Evolutionary conservation across 30 jellyfish, hydroid and myxozoan genomes (phyloP).

Genomic region (Hydra vulgaris): DNA sequence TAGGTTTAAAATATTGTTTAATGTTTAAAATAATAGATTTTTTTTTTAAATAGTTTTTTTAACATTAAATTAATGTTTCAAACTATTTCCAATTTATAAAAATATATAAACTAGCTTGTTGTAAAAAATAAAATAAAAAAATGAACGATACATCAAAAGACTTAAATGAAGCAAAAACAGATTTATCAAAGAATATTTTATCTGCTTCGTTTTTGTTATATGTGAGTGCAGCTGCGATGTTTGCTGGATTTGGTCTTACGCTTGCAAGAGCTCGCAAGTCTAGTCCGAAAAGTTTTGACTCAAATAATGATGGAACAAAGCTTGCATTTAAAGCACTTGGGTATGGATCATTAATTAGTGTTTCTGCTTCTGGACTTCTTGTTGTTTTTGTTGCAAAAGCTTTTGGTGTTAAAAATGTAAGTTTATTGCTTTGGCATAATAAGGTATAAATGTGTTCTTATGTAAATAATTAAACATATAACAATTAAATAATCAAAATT

Average conservation of each 20-base stretch:
- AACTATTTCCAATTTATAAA: no score
- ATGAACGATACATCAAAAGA: background rate
- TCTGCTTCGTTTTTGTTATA: constrained; percentile 40
- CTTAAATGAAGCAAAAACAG: background rate
- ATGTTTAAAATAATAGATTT: no score
- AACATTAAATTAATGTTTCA: no score
- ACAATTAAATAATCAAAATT: no score
- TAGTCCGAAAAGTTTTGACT: constrained; percentile 44
- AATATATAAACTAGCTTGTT: background rate
- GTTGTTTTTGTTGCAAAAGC: constrained; percentile 34
- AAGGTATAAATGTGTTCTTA: background rate
- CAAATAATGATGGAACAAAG: constrained; percentile 47
- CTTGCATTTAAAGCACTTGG: constrained; percentile 91
- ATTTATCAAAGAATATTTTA: constrained; percentile 7
- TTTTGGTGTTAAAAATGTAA: constrained; percentile 51
- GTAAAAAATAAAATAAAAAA: no score
- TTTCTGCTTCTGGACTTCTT: constrained; percentile 70
- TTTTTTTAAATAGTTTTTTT: no score
- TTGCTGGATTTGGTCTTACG: constrained; percentile 79
- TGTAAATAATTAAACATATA: no score
- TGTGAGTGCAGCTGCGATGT: constrained; percentile 34
- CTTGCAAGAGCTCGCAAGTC: constrained; percentile 60
- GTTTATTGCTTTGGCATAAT: constrained; percentile 11
- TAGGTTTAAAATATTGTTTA: no score
- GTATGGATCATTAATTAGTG: constrained; percentile 69